These are phyloP conservation scores for Aphelenchoides besseyi DNA, from an alignment of 1,140 invertebrate genomes.

Conservation along the genomic window DNA sequence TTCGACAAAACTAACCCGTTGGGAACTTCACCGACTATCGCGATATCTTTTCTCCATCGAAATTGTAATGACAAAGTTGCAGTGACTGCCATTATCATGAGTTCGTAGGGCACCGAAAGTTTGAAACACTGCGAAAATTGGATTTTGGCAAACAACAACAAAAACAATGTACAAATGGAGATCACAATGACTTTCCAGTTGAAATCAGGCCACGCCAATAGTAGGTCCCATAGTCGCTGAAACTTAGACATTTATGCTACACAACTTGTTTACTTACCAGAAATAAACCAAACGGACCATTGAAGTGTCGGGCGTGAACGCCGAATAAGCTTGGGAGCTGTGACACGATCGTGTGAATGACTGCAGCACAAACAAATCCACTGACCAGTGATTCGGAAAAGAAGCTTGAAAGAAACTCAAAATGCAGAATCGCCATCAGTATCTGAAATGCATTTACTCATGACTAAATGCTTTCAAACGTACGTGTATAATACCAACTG, in stretches of 20 bases:
- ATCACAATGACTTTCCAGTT: conserved; percentile 1
- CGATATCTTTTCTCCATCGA: conserved; percentile 10
- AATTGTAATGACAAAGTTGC: conserved; percentile 13
- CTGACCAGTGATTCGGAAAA: conserved; percentile 49
- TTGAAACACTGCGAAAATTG: not conserved
- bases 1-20: conserved; percentile 28
- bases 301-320: conserved; percentile 11
- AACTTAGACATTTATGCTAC: not conserved
- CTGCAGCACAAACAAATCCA: conserved; percentile 52
- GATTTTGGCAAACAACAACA: conserved; percentile 47
- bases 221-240: not conserved
- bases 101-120: conserved; percentile 28
- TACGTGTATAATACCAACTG: conserved; percentile 33
- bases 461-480: not conserved
- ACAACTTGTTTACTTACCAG: not conserved
- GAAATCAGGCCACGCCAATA: not conserved
- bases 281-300: not conserved
- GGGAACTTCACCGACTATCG: conserved; percentile 36
- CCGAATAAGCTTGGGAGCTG: conserved; percentile 49
- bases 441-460: conserved; percentile 38
- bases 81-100: conserved; percentile 20
- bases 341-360: conserved; percentile 46
- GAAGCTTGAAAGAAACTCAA: conserved; percentile 52
- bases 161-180: conserved; percentile 32
- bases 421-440: conserved; percentile 45